Percentiles rank a stretch among this genome's conserved stretches.
Evolutionary conservation across 2,113 vertebrate species (phyloP).

Genomic region (Rattus rattus): DNA sequence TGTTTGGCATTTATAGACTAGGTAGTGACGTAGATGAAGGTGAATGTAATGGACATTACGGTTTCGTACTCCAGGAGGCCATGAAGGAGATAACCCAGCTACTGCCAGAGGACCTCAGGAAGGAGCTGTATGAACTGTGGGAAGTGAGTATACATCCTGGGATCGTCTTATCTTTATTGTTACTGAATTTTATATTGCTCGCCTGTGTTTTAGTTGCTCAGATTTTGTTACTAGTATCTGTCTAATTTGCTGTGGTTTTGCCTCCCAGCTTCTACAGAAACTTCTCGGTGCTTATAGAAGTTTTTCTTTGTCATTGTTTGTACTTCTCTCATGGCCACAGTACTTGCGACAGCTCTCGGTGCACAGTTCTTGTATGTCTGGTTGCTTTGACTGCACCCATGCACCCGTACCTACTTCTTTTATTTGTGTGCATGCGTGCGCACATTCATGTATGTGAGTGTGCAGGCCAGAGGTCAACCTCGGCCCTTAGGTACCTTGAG

Average conservation of each 20-base stretch:
- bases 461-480: not conserved
- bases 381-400: not conserved
- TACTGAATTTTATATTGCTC: not conserved
- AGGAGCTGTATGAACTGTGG: conserved; percentile 96
- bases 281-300: not conserved
- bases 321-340: not conserved
- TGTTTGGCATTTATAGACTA: not conserved
- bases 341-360: not conserved
- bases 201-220: not conserved
- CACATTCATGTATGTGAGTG: not conserved
- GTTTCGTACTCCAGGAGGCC: conserved; percentile 89
- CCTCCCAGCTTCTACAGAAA: not conserved
- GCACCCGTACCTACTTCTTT: not conserved
- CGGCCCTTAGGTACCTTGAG: not conserved
- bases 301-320: not conserved
- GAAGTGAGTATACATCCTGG: conserved; percentile 87
- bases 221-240: not conserved
- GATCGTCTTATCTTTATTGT: not conserved
- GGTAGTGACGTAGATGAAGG: not conserved
- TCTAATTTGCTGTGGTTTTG: not conserved
- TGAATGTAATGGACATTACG: not conserved
- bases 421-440: not conserved
- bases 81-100: conserved; percentile 92
- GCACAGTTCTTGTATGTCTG: not conserved
- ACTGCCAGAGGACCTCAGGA: conserved; percentile 89